Evolutionary conservation across 2,797 vertebrate genomes (phyloP), one percentile per base, ranked within the genome.

Genomic region (Anabas testudineus): DNA sequence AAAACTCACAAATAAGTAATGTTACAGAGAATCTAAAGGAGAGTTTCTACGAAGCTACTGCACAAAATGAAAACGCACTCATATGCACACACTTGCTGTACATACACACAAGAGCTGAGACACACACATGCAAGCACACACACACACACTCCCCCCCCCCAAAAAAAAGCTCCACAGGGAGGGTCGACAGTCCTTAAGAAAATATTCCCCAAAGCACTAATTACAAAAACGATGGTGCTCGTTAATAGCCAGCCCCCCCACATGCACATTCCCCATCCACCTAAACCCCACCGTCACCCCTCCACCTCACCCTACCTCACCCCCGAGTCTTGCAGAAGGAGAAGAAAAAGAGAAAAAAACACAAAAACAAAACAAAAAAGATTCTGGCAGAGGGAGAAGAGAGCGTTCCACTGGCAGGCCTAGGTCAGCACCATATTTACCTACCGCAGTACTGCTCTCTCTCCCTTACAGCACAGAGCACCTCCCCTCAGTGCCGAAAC

Each of bases 161-260:
- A n/a, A n/a, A n/a, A 74, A 88, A 86, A 90, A 89, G 87, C 88
- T 90, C 87, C 76, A 74, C 85, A 90, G 88, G 92, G 89, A 94
- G 90, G 87, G 88, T 88, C 75, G 77, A 85, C 90, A 81, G 84
- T 89, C 85, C 91, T 91, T 91, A 93, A 92, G 86, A 94, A 93
- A 94, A 94, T 93, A 94, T 93, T 94, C 91, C 91, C 92, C 82
- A 90, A 92, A 93, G 93, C 91, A 92, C 92, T 93, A 94, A 94
- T 94, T 94, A 94, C 89, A 94, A 93, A 93, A 94, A 93, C 85
- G 89, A 93, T 89, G 88, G 88, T 68, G 89, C 90, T 94, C 69
- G 78, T 92, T 94, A 94, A 94, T 93, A 91, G 87, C 63, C 30
- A 9, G 14, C 46, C 58, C 66, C 55, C 32, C 32, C 59, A 45